Percentiles rank a stretch among this genome's conserved stretches.
phyloP scores from a whole-genome alignment of 2,888 invertebrate genomes.

The Podabrus alpinus region DNA sequence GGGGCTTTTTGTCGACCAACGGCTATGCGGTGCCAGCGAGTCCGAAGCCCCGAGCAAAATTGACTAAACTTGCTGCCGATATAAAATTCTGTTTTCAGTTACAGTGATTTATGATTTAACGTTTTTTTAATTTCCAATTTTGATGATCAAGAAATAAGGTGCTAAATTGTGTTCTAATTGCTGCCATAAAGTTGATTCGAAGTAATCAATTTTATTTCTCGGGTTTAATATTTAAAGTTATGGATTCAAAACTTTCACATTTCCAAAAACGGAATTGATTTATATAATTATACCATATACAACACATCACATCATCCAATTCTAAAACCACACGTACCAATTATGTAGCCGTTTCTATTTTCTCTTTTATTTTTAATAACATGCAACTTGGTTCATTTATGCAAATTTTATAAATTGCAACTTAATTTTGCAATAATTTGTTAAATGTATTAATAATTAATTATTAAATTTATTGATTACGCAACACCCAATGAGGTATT shows the following conservation, averaged over 20 bases:
- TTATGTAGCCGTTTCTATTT: not conserved
- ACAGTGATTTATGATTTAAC: not conserved
- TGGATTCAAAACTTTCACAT: slow-evolving; percentile 9
- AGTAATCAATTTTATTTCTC: not conserved
- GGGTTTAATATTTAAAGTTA: not conserved
- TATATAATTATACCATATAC: slow-evolving; percentile 16
- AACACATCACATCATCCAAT: not conserved
- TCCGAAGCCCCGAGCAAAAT: slow-evolving; percentile 13
- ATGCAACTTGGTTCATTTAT: not conserved
- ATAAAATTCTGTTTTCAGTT: not conserved
- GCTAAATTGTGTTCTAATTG: not conserved
- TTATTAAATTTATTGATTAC: not conserved
- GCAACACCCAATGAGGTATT: not conserved
- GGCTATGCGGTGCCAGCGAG: slow-evolving; percentile 14
- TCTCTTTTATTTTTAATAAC: not conserved
- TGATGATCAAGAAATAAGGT: not conserved
- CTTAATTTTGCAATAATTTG: not conserved
- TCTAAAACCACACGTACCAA: slow-evolving; percentile 2
- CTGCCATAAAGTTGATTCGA: not conserved
- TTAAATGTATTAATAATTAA: too few relatives aligned
- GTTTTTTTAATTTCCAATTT: not conserved
- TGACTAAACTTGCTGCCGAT: slow-evolving; percentile 9
- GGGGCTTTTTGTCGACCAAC: slow-evolving; percentile 16
- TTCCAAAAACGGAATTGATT: slow-evolving; percentile 15
- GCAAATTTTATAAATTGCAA: not conserved